Conservation (phyloP, 1,140 invertebrate species). For the Diorhabda elongata region DNA sequence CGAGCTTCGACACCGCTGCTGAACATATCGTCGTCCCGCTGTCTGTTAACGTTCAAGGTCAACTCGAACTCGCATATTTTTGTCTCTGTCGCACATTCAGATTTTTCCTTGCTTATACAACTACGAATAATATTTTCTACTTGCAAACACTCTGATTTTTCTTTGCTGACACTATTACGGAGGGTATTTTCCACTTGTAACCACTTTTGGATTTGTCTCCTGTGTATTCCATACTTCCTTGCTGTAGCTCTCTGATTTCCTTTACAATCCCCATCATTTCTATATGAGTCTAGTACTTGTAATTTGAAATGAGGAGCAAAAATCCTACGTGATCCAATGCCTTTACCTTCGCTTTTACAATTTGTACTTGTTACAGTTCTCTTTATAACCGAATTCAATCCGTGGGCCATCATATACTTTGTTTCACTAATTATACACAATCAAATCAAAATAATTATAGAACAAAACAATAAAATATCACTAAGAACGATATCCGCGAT, state of each 20-base stretch:
- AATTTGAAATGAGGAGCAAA: slow-evolving; percentile 81
- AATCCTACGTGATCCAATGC: slow-evolving; percentile 72
- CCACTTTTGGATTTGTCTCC: slow-evolving; percentile 86
- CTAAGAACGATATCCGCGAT: slow-evolving; percentile 32
- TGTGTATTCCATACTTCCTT: slow-evolving; percentile 80
- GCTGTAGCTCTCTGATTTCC: slow-evolving; percentile 82
- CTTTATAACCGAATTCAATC: slow-evolving; percentile 52
- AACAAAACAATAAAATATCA: slow-evolving; percentile 38
- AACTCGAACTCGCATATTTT: slow-evolving; percentile 27
- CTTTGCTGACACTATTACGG: slow-evolving; percentile 57
- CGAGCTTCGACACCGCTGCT: slow-evolving; percentile 25
- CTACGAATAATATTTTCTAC: slow-evolving; percentile 70
- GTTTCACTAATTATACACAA: slow-evolving; percentile 33
- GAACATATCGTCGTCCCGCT: slow-evolving; percentile 39
- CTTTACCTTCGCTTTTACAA: slow-evolving; percentile 49
- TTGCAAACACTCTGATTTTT: slow-evolving; percentile 62
- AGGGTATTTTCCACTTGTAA: slow-evolving; percentile 74
- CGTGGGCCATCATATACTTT: slow-evolving; percentile 54
- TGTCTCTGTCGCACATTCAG: slow-evolving; percentile 51
- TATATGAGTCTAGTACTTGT: slow-evolving; percentile 79
- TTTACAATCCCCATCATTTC: slow-evolving; percentile 75
- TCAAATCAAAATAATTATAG: slow-evolving; percentile 34
- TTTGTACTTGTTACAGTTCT: slow-evolving; percentile 47
- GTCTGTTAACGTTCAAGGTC: slow-evolving; percentile 38
- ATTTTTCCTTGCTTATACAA: slow-evolving; percentile 51